Base-by-base conservation (phyloP, 2,797 vertebrate species). In the Rhinophrynus dorsalis region DNA sequence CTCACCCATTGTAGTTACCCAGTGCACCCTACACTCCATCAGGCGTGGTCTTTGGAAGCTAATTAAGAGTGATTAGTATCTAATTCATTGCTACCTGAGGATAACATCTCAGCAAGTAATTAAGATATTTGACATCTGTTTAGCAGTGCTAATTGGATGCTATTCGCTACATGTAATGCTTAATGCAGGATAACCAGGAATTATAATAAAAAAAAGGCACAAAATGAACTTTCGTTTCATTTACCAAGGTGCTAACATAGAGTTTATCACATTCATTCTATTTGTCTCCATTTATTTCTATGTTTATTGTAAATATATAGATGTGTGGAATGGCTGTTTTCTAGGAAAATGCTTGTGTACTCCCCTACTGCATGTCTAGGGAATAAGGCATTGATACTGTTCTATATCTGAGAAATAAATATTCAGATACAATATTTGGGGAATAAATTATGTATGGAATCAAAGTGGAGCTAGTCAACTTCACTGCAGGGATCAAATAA, bases 41-140 rank as follows among this genome's bases (percentile, higher is more conserved):
- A 64, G 45, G n/a, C 32, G 47, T 64, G 61, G 61, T 35, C 44
- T 33, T 52, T 27, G 7, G 38, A 18, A 44, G 35, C 23, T 61
- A 33, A 69, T 33, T 61, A 54, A 23, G 17, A 9, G 21, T 26
- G 54, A 52, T 69, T 61, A 61, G 38, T 17, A 15, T 45, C 50
- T 30, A 54, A 69, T 42, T 61, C 32, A 23, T 38, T 8, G 7
- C 35, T 60, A 60, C 56, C 67, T 68, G 20, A 52, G 35, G 33
- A 69, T 12, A 32, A n/a, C 56, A 12, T 20, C 26, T 27, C 67
- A 44, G 67, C n/a, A 17, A 54, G 12, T 52, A 60, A 33, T 52
- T 51, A 40, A 15, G 35, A 45, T 27, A 57, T 69, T 60, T 69
- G 47, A 61, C 67, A 68, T 60, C 57, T 69, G 47, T 61, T 60